Evolutionary conservation across 2,888 invertebrate species (phyloP).

Genomic region (Deilephila porcellus): DNA sequence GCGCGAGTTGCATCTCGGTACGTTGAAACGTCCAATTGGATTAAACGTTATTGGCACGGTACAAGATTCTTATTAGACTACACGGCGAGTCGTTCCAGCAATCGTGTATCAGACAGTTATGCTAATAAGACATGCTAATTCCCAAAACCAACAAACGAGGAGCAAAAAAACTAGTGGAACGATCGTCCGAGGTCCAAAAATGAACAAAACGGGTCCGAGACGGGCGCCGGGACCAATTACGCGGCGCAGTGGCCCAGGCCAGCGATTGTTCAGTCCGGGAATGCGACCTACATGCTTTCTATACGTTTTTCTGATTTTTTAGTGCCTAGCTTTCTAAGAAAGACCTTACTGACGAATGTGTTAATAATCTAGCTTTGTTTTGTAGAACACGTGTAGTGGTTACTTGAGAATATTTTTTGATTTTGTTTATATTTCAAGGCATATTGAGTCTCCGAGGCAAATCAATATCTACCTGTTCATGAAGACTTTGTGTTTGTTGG

Average conservation of each 20-base stretch:
- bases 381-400: neutral
- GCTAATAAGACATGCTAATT: conserved; percentile 85
- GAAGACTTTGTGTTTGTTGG: no score
- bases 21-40: neutral
- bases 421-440: no score
- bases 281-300: conserved; percentile 54
- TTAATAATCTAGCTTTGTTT: conserved; percentile 12
- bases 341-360: conserved; percentile 5
- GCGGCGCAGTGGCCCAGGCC: conserved; percentile 56
- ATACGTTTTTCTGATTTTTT: conserved; percentile 58
- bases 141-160: conserved; percentile 81
- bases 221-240: conserved; percentile 83
- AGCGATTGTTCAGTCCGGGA: conserved; percentile 35
- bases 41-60: neutral
- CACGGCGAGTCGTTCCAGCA: conserved; percentile 68
- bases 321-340: conserved; percentile 21
- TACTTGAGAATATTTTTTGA: no score
- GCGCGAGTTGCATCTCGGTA: neutral
- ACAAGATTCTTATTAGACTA: conserved; percentile 14
- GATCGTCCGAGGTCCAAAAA: conserved; percentile 68
- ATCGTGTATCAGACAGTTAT: conserved; percentile 80
- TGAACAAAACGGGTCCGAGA: conserved; percentile 68
- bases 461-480: no score
- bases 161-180: conserved; percentile 61
- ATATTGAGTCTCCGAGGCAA: no score